A percentile compares a stretch with the other conserved stretches of the same genome.
phyloP scores from a whole-genome alignment of 2,888 invertebrate species.

The Proisotoma minuta region DNA sequence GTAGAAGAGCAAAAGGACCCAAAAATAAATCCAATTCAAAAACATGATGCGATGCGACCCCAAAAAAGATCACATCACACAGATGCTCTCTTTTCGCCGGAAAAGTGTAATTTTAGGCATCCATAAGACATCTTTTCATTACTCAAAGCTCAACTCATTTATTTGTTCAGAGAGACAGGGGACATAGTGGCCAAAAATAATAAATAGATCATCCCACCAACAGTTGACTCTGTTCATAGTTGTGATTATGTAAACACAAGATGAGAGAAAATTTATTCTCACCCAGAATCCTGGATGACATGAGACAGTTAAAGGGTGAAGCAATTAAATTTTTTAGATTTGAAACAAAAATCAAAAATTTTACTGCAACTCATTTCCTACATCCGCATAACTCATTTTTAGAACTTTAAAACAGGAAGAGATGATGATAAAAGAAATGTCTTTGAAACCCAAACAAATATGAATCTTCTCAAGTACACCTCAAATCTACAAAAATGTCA shows the following conservation, averaged over 20 bases:
- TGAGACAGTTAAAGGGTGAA: too few species aligned
- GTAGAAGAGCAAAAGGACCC: conserved; percentile 13
- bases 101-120: not conserved
- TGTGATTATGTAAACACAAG: too few species aligned
- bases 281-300: not conserved
- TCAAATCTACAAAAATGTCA: conserved; percentile 3
- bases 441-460: not conserved
- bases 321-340: too few species aligned
- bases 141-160: not conserved
- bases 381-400: not conserved
- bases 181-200: conserved; percentile 32
- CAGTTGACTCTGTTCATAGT: too few species aligned
- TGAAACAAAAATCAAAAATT: not conserved
- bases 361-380: not conserved
- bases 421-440: not conserved
- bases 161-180: conserved; percentile 19
- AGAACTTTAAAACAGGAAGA: not conserved
- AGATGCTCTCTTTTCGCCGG: conserved; percentile 3
- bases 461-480: not conserved
- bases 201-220: conserved; percentile 9
- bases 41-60: conserved; percentile 3
- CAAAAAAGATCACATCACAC: conserved; percentile 11
- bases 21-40: conserved; percentile 17
- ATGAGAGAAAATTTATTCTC: too few species aligned
- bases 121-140: not conserved